A percentile compares a stretch with the other conserved stretches of the same genome.
Evolutionary conservation across 2,888 invertebrate genomes (phyloP).

Genomic region (Folsomia manolachei): DNA sequence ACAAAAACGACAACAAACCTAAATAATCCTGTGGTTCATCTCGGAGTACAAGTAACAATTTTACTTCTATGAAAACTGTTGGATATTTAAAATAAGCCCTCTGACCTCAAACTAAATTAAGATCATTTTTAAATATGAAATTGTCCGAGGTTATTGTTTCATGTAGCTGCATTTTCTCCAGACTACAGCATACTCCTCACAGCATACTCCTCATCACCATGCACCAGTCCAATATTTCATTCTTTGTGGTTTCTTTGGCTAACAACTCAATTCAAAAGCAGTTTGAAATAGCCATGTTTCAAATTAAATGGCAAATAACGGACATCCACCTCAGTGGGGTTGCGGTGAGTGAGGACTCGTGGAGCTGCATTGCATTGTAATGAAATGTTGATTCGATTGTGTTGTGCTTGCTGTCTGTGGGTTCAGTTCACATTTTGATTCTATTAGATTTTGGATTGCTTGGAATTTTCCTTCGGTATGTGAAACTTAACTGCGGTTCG

Average conservation of each 20-base stretch:
- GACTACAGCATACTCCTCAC: too few species aligned
- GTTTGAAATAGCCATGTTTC: not conserved
- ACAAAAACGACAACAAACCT: too few species aligned
- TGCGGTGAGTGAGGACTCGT: not conserved
- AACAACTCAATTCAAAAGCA: slow-evolving; percentile 1
- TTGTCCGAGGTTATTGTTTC: too few species aligned
- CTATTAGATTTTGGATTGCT: not conserved
- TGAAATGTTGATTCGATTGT: slow-evolving; percentile 2
- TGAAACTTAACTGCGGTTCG: too few species aligned
- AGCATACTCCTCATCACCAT: too few species aligned
- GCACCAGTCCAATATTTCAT: not conserved
- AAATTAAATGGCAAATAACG: slow-evolving; percentile 3
- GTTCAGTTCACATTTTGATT: not conserved
- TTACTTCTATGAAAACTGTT: not conserved
- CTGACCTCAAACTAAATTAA: not conserved
- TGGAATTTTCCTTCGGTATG: not conserved
- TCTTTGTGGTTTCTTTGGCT: not conserved
- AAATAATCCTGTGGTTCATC: too few species aligned
- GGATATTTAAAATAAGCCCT: not conserved
- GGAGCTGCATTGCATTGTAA: not conserved
- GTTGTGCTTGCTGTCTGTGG: too few species aligned
- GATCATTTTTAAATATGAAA: not conserved
- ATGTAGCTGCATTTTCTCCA: not conserved
- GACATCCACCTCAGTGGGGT: not conserved
- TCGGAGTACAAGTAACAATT: too few species aligned